phyloP scores from a whole-genome alignment of 2,113 vertebrate species.

The Naja naja region DNA sequence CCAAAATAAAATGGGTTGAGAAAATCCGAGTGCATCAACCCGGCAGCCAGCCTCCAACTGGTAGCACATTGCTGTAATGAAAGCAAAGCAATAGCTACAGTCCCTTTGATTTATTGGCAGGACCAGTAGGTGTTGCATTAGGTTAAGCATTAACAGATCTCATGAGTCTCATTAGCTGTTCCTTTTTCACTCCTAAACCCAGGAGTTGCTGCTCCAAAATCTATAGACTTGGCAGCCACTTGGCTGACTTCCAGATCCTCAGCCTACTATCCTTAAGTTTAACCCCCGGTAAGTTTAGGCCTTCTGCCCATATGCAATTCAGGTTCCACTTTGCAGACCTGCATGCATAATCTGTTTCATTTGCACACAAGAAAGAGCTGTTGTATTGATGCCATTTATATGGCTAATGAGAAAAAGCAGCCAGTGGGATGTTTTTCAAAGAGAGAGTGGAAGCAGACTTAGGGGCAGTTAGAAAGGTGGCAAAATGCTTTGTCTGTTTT shows the following conservation, averaged over 20 bases:
- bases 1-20: rapidly evolving
- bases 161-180: slow-evolving; percentile 65
- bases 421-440: neutral
- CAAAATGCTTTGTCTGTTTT: neutral
- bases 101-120: slow-evolving; percentile 52
- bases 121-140: slow-evolving; percentile 52
- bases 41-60: neutral
- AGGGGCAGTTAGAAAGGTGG: neutral
- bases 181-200: slow-evolving; percentile 45
- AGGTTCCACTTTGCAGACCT: rapidly evolving
- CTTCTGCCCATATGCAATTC: neutral
- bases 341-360: rapidly evolving
- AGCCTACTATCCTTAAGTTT: slow-evolving; percentile 10
- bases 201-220: slow-evolving; percentile 64
- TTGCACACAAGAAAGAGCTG: rapidly evolving
- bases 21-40: rapidly evolving
- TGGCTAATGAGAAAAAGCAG: neutral
- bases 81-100: rapidly evolving
- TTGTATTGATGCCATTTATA: neutral
- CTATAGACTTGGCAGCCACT: slow-evolving; percentile 59
- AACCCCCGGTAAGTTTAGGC: slow-evolving; percentile 4
- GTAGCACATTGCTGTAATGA: neutral
- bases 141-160: slow-evolving; percentile 67
- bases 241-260: slow-evolving; percentile 34
- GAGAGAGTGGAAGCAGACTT: neutral